Base-by-base conservation (phyloP, 1,140 invertebrate genomes). In the Tetraneura akinire region DNA sequence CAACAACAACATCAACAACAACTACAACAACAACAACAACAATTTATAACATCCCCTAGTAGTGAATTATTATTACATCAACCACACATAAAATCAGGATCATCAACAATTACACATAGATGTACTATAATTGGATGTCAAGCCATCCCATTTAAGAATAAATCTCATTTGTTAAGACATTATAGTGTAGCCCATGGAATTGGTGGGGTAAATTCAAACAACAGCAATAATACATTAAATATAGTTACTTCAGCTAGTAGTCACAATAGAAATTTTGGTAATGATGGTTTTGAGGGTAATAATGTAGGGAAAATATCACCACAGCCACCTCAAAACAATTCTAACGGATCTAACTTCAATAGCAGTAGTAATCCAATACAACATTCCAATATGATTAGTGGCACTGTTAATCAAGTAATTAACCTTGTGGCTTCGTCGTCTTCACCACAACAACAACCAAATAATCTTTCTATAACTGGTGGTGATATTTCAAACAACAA, bases 131-230 rank as follows among this genome's bases (percentile, higher is more conserved):
- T 91, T 80, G 93, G 93, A 81, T 97, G 96, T 86, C 68, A 71
- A 29, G 93, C 92, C 21, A 97, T 97, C 90, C 95, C 97, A 86
- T 97, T 97, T 86, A 96, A 96, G 86, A 86, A 96, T 81, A 96
- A 96, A 86, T 92, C 94, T 53, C 95, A 97, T 86, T 87, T 98
- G 81, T 94, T 92, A 78, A 90, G 96, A 81, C 96, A 98, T 87
- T 93, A 96, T 86, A 94, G 95, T 14, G 94, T 93, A 82, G 93
- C 93, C 49, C 96, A 98, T 87, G 95, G 95, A 3, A 86, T 91
- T 29, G 88, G 74, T 29, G 88, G 74, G 6, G 47, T 78, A 29
- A 71, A 71, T 71, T 37, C 68, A 10, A 71, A 71, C 21, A 68
- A 13, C 14, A 71, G 21, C 9, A 71, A 45, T 51, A 71, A 16